A percentile compares a stretch with the other conserved stretches of the same genome.
Conservation (phyloP, 2,113 vertebrate genomes). For the Fulica atra region DNA sequence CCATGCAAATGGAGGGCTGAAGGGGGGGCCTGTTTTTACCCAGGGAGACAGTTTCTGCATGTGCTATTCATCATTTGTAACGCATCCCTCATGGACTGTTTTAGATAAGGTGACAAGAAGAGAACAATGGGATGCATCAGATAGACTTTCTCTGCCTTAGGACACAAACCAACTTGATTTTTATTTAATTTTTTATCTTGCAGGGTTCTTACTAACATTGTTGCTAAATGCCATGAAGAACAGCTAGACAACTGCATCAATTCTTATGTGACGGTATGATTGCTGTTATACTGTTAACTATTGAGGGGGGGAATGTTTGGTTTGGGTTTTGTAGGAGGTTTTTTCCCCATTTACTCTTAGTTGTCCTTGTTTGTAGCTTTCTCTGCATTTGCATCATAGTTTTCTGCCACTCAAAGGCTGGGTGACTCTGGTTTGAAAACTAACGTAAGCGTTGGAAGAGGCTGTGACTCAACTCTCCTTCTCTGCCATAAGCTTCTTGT, state of each 20-base stretch:
- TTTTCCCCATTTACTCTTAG: background rate
- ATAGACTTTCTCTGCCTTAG: background rate
- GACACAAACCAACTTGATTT: background rate
- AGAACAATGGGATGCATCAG: background rate
- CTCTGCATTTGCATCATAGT: background rate
- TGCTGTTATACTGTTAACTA: background rate
- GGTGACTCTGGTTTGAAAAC: background rate
- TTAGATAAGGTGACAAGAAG: background rate
- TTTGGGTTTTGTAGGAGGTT: background rate
- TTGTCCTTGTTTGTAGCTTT: background rate
- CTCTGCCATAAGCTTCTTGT: background rate
- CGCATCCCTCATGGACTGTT: background rate
- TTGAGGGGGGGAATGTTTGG: background rate
- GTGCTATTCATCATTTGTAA: background rate
- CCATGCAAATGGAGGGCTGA: background rate
- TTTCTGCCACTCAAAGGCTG: background rate
- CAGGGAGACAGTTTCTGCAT: background rate
- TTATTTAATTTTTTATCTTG: background rate
- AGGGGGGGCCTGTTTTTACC: background rate
- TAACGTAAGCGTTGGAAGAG: background rate
- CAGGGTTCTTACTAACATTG: conserved; percentile 92
- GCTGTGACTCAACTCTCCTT: background rate
- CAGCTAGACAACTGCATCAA: conserved; percentile 88
- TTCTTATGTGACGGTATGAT: conserved; percentile 90
- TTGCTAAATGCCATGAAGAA: conserved; percentile 94